A percentile compares a stretch with the other conserved stretches of the same genome.
phyloP scores from a whole-genome alignment of 2,797 vertebrate genomes.

The Pipistrellus pygmaeus region DNA sequence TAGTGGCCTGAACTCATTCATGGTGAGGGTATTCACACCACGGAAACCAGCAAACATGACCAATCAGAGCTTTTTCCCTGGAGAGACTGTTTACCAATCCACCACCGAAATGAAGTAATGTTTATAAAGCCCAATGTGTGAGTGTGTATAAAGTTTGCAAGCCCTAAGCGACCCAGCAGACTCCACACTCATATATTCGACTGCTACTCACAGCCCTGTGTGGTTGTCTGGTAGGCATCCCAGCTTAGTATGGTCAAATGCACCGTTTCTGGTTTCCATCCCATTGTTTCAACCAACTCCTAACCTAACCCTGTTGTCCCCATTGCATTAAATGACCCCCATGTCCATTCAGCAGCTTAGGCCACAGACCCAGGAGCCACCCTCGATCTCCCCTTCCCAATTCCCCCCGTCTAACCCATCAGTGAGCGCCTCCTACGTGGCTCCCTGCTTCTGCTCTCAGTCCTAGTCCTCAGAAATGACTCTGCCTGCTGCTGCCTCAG shows the following conservation, averaged over 20 bases:
- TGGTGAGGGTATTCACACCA: background rate
- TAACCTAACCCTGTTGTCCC: background rate
- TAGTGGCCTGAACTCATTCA: background rate
- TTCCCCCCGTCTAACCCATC: background rate
- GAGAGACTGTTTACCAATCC: background rate
- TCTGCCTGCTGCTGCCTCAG: background rate
- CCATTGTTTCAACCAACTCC: background rate
- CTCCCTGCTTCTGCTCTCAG: background rate
- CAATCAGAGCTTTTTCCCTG: too few relatives aligned
- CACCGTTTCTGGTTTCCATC: background rate
- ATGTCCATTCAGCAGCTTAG: background rate
- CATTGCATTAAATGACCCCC: background rate
- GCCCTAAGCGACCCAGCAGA: background rate
- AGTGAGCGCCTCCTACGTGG: background rate
- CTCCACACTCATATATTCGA: background rate
- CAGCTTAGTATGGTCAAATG: background rate
- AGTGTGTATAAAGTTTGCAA: too few relatives aligned
- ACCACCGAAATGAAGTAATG: background rate
- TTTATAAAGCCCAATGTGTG: background rate
- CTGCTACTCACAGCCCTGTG: background rate
- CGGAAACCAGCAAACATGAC: background rate
- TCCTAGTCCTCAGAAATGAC: background rate
- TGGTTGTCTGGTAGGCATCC: background rate
- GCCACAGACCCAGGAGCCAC: background rate
- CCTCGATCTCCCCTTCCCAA: background rate